Evolutionary conservation across 2,888 invertebrate genomes (phyloP).

Genomic region (Drosophila kokeensis): DNA sequence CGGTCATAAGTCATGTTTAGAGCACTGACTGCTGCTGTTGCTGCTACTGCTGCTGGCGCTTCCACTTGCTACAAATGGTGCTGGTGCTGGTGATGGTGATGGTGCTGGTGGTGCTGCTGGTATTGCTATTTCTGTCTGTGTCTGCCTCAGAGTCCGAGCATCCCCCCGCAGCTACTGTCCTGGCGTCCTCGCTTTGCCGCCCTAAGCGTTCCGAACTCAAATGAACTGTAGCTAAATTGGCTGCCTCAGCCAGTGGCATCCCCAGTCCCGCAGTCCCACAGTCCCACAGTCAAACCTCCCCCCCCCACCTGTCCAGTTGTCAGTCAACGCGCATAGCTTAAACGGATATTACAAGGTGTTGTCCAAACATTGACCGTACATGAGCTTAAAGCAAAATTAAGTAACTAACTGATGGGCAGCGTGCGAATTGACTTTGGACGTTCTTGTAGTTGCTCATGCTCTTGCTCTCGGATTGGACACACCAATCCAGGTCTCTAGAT

Average conservation of each 20-base stretch:
- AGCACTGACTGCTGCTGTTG: constrained; percentile 77
- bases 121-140: constrained; percentile 31
- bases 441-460: background rate
- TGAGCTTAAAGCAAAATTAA: constrained; percentile 80
- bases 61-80: constrained; percentile 43
- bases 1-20: constrained; percentile 84
- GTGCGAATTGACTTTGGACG: constrained; percentile 8
- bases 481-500: background rate
- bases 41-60: constrained; percentile 13
- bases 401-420: constrained; percentile 48
- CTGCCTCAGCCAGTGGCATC: constrained; percentile 23
- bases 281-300: background rate
- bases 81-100: constrained; percentile 5
- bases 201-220: constrained; percentile 65
- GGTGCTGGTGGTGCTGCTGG: constrained; percentile 1
- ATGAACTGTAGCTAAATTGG: constrained; percentile 78
- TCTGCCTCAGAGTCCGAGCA: background rate
- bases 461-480: background rate
- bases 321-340: constrained; percentile 67
- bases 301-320: constrained; percentile 59
- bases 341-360: constrained; percentile 83
- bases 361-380: constrained; percentile 83
- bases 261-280: background rate
- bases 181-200: constrained; percentile 3
- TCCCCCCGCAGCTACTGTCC: background rate